Conservation (phyloP, 2,797 vertebrate species). For the Cephalopachus bancanus region DNA sequence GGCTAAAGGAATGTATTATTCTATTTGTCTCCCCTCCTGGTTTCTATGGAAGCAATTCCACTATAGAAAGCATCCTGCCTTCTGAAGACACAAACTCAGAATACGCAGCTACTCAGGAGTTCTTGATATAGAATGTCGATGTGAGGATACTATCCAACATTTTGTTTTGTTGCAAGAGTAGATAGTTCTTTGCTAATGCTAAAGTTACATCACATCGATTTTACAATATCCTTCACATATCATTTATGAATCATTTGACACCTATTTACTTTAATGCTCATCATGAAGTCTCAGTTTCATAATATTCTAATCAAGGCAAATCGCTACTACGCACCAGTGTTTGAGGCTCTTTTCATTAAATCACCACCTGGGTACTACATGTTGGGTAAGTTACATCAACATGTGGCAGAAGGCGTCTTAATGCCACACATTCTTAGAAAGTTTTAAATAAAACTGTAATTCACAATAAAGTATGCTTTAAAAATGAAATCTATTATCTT, state of each 20-base stretch:
- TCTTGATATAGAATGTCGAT: not conserved
- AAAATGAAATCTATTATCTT: slow-evolving; percentile 36
- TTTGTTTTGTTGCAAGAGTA: not conserved
- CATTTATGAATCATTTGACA: slow-evolving; percentile 62
- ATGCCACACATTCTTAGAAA: not conserved
- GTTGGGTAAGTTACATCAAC: not conserved
- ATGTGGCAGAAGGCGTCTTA: not conserved
- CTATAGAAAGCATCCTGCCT: not conserved
- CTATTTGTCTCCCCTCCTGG: not conserved
- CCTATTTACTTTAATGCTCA: slow-evolving; percentile 33
- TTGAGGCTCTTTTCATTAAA: not conserved
- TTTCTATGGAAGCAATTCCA: slow-evolving; percentile 24
- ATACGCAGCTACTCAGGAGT: not conserved
- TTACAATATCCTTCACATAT: not conserved
- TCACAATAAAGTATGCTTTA: slow-evolving; percentile 16
- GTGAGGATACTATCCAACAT: not conserved
- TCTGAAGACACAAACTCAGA: not conserved
- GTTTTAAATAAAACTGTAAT: not conserved
- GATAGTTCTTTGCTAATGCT: not conserved
- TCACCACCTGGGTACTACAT: not conserved
- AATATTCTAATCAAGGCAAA: slow-evolving; percentile 54
- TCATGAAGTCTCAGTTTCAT: slow-evolving; percentile 53
- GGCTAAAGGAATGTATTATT: not conserved
- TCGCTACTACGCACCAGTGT: not conserved
- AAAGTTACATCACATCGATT: not conserved